Conservation (phyloP, 1,140 invertebrate species). For the Manduca sexta region DNA sequence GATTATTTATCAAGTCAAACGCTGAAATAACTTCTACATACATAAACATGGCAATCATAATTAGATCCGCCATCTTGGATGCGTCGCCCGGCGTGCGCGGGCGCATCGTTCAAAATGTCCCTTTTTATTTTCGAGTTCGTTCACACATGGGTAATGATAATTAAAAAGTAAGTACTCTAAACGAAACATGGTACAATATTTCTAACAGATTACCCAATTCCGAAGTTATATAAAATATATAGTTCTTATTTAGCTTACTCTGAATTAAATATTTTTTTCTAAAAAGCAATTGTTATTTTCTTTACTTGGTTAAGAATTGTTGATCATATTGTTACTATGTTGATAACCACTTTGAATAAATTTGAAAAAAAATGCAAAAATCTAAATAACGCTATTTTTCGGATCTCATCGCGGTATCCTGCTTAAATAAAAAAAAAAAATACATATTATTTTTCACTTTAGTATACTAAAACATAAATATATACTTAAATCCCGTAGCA, state of each 20-base stretch:
- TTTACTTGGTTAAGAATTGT: background rate
- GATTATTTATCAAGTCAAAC: conserved; percentile 3
- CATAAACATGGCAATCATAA: conserved; percentile 5
- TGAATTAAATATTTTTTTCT: no score
- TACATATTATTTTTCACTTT: no score
- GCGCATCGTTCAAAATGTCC: background rate
- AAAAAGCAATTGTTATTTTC: no score
- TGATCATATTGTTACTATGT: no score
- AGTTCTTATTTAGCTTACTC: background rate
- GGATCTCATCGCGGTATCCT: no score
- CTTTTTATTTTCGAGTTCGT: conserved; percentile 4
- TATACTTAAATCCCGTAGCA: no score
- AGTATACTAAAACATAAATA: no score
- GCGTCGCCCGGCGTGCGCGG: background rate
- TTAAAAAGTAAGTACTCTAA: no score
- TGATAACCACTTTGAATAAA: no score
- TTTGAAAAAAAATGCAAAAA: no score
- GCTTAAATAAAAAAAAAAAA: no score
- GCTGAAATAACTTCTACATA: conserved; percentile 5
- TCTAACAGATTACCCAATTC: background rate
- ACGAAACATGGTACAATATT: background rate
- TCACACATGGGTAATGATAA: background rate
- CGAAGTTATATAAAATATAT: background rate
- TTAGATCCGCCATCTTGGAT: background rate
- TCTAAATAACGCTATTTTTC: no score